These are phyloP conservation scores for Ciconia maguari DNA, from an alignment of 2,113 vertebrate genomes.

Conservation along the genomic window DNA sequence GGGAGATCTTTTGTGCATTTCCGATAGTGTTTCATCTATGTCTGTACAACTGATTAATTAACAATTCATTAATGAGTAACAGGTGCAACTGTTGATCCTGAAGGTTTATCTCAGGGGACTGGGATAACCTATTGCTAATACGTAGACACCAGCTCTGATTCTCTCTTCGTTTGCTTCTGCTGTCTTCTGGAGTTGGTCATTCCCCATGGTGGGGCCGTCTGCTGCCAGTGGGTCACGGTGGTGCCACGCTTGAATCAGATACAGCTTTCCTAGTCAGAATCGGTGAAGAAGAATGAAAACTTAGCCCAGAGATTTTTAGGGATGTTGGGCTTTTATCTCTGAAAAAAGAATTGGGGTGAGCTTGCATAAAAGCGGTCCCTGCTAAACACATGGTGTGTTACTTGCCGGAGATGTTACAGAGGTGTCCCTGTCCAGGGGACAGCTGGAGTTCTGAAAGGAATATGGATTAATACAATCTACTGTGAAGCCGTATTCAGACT, in stretches of 20 bases:
- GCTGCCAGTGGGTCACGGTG: fast-evolving
- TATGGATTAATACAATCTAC: neutral
- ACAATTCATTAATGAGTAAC: neutral
- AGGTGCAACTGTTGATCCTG: neutral
- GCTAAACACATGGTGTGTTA: neutral
- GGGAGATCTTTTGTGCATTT: neutral
- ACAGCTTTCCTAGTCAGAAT: neutral
- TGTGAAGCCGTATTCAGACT: neutral
- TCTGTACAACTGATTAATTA: neutral
- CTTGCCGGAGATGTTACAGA: neutral
- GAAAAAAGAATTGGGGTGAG: neutral
- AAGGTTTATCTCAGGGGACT: neutral
- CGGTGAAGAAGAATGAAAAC: neutral
- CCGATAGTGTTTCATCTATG: neutral
- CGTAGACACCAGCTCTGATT: fast-evolving
- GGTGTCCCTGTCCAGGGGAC: neutral
- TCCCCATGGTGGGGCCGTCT: neutral
- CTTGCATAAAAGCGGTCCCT: neutral
- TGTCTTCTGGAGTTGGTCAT: neutral
- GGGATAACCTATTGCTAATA: neutral
- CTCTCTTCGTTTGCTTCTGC: neutral
- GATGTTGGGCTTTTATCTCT: neutral
- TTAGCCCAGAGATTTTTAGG: neutral
- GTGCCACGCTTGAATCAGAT: neutral
- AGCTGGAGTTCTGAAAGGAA: neutral